Evolutionary conservation across 2,113 vertebrate genomes (phyloP), one percentile per base, ranked within the genome.

Genomic region (Sylvilagus bachmani): DNA sequence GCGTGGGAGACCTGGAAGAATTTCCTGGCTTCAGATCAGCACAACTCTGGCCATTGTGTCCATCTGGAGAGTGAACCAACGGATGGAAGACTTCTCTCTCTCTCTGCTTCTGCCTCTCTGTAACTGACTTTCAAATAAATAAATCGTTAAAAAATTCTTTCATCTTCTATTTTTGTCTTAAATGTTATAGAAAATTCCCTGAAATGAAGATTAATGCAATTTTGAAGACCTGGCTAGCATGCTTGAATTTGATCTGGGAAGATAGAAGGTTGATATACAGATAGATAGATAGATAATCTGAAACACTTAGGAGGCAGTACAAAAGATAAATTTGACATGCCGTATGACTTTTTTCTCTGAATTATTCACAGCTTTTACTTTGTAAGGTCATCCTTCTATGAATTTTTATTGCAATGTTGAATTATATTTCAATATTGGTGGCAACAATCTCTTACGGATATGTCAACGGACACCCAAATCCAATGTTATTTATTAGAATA

Each of bases 401-500:
- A 44, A 16, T 49, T 44, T 44, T 7, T 44, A 44, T 44, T 44
- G 44, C 44, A 44, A 44, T 44, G 44, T 44, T 44, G 44, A 0
- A 13, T 97, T 97, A 96, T 86, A 78, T 62, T 95, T 97, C 84
- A 74, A 51, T 86, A 94, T 67, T 92, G 6, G 91, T 95, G 27
- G 69, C 89, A 86, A 74, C 33, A 67, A 4, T 36, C 31, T 97
- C 10, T 29, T 87, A 78, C 38, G 61, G 74, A 85, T 74, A 25
- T 38, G 66, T 5, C 25, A 95, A 62, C 73, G 9, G 91, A 93
- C 93, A 44, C 19, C 51, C 4, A 95, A 94, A 93, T 90, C 86
- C 94, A 96, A 81, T 80, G 70, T 83, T 88, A 80, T 53, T 61
- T 29, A 80, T 4, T 51, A 96, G 10, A 95, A 62, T 74, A 44